phyloP scores from a whole-genome alignment of 2,888 invertebrate species.

The Orgyia antiqua region DNA sequence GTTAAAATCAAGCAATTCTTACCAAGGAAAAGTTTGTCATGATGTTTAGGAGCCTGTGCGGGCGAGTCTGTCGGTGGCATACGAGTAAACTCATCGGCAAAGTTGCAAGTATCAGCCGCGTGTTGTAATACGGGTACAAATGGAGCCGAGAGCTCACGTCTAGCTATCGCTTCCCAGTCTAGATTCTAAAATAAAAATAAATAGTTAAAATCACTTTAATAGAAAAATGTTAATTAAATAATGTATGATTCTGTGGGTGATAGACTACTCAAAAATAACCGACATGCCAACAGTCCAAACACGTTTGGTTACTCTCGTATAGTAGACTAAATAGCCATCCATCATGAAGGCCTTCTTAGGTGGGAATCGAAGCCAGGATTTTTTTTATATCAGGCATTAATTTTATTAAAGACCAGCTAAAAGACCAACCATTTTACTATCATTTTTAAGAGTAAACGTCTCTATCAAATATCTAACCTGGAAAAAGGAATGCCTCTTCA shows the following conservation, averaged over 20 bases:
- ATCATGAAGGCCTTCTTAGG: too few relatives aligned
- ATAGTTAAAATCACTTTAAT: not conserved
- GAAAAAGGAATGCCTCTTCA: conserved; percentile 95
- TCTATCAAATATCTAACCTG: conserved; percentile 76
- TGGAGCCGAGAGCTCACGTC: conserved; percentile 89
- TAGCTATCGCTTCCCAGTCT: conserved; percentile 90
- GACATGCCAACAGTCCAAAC: too few relatives aligned
- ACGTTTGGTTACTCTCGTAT: too few relatives aligned
- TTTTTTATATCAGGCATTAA: too few relatives aligned
- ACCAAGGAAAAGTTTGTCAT: conserved; percentile 92
- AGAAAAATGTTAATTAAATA: too few relatives aligned
- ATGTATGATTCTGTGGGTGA: too few relatives aligned
- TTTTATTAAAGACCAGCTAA: too few relatives aligned
- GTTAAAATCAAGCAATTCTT: conserved; percentile 10
- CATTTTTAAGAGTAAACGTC: too few relatives aligned
- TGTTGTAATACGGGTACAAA: conserved; percentile 92
- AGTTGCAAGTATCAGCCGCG: conserved; percentile 96
- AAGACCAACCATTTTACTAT: too few relatives aligned
- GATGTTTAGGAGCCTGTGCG: conserved; percentile 90
- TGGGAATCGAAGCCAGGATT: too few relatives aligned
- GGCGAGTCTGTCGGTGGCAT: conserved; percentile 95
- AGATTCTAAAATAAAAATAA: conserved; percentile 47
- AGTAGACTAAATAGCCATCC: too few relatives aligned
- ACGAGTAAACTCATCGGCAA: conserved; percentile 97
- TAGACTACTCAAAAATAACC: too few relatives aligned